Evolutionary conservation across 2,888 invertebrate genomes (phyloP).

Genomic region (Callyntrura sp.): DNA sequence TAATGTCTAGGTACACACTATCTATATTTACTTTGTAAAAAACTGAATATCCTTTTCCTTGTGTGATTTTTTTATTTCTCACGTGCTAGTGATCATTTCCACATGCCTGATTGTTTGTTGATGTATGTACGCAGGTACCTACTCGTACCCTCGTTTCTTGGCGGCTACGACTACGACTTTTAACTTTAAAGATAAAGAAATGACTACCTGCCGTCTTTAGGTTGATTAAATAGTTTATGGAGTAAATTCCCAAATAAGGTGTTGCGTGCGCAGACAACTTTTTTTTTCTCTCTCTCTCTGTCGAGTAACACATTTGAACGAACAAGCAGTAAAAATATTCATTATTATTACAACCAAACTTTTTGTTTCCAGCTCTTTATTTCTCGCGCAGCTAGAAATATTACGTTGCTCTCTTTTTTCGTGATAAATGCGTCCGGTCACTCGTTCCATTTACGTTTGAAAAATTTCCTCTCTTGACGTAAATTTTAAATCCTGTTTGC

Average conservation of each 20-base stretch:
- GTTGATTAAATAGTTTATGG: conserved; percentile 65
- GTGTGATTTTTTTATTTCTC: conserved; percentile 62
- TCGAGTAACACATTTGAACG: conserved; percentile 9
- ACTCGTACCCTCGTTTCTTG: conserved; percentile 33
- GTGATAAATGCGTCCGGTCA: conserved; percentile 72
- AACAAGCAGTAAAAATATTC: conserved; percentile 21
- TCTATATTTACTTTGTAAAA: neutral
- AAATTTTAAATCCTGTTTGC: neutral
- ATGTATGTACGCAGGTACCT: no score
- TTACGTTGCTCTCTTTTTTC: conserved; percentile 43
- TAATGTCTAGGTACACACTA: no score
- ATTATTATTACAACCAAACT: conserved; percentile 7
- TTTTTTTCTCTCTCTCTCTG: neutral
- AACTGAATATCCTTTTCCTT: neutral
- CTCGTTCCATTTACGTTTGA: conserved; percentile 26
- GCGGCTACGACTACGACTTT: conserved; percentile 63
- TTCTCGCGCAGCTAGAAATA: conserved; percentile 50
- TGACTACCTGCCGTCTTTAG: conserved; percentile 69
- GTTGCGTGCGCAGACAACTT: conserved; percentile 75
- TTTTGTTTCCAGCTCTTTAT: conserved; percentile 37
- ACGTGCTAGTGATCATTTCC: conserved; percentile 49
- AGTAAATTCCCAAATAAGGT: conserved; percentile 77
- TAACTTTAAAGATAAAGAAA: conserved; percentile 41
- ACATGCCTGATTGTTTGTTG: neutral
- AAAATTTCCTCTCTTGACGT: conserved; percentile 2